Base-by-base conservation (phyloP, 2,888 invertebrate species). In the Notodonta ziczac region DNA sequence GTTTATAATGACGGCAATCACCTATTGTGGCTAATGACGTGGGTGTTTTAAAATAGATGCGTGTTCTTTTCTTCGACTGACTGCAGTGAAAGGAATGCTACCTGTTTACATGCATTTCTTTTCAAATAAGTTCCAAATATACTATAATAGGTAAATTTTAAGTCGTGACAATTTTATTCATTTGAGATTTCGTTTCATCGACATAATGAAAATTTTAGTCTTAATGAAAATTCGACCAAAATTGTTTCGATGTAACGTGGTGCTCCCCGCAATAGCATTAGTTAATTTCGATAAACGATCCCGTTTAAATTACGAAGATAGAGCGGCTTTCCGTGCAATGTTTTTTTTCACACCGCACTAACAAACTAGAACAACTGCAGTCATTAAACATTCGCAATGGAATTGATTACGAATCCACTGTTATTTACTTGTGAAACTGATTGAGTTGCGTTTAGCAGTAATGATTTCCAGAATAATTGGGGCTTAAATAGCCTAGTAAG, bases 221-320 rank as follows among this genome's bases (percentile, higher is more conserved):
- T n/a, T n/a, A n/a, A n/a, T n/a, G n/a, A n/a, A n/a, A n/a, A n/a
- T 35, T 35, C 35, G 35, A 35, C 4, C 5, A 3, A 7, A 35
- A 6, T 1, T 35, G 2, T 35, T 35, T 1, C 4, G 6, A 35
- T 35, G 4, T 35, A 35, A 35, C 35, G 7, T 35, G 4, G 35
- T 35, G 35, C 24, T 24, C 24, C 24, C 24, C 6, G 35, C 35
- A 35, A 35, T 35, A 35, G 7, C 35, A 35, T 35, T 35, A 35
- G 7, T 35, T 42, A 42, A 42, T 42, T 42, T 46, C 10, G 1
- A n/a, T 46, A n/a, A 46, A 46, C n/a, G n/a, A 6, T n/a, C 60
- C 62, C 64, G 57, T 57, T 35, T 4, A 6, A 81, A 82, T 83
- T 76, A 76, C 72, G 73, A 65, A 62, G 80, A 80, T 82, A 77